Conservation (phyloP, 2,888 invertebrate genomes). For the Anthrax anthrax region DNA sequence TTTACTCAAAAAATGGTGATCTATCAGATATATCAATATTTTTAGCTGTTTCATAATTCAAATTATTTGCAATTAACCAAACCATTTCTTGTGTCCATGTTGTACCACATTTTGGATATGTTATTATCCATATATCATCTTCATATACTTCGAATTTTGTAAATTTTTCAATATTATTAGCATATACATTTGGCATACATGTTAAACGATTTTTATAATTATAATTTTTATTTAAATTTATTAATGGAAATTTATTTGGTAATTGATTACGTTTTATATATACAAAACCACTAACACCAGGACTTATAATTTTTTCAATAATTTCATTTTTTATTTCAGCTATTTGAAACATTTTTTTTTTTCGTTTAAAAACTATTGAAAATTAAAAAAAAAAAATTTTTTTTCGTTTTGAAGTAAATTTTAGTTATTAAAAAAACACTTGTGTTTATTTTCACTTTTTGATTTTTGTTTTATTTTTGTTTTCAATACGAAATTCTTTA, state of each 20-base stretch:
- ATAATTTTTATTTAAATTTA: too few species aligned
- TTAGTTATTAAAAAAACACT: too few species aligned
- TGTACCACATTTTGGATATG: slow-evolving; percentile 29
- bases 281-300: not conserved
- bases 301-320: not conserved
- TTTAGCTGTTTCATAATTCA: slow-evolving; percentile 25
- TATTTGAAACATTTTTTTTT: too few species aligned
- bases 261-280: not conserved
- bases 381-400: not conserved
- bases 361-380: too few species aligned
- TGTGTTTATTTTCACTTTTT: too few species aligned
- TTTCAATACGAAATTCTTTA: too few species aligned
- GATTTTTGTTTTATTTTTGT: too few species aligned
- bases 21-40: slow-evolving; percentile 22
- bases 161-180: slow-evolving; percentile 14
- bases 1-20: slow-evolving; percentile 22
- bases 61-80: slow-evolving; percentile 26
- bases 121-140: slow-evolving; percentile 30
- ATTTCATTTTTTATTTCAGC: not conserved
- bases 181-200: not conserved
- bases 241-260: too few species aligned
- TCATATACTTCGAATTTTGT: slow-evolving; percentile 25
- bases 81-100: slow-evolving; percentile 32
- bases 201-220: not conserved
- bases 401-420: not conserved